Percentiles rank a stretch among this genome's conserved stretches.
Conservation (phyloP, 2,113 vertebrate genomes). For the Bubo scandiacus region DNA sequence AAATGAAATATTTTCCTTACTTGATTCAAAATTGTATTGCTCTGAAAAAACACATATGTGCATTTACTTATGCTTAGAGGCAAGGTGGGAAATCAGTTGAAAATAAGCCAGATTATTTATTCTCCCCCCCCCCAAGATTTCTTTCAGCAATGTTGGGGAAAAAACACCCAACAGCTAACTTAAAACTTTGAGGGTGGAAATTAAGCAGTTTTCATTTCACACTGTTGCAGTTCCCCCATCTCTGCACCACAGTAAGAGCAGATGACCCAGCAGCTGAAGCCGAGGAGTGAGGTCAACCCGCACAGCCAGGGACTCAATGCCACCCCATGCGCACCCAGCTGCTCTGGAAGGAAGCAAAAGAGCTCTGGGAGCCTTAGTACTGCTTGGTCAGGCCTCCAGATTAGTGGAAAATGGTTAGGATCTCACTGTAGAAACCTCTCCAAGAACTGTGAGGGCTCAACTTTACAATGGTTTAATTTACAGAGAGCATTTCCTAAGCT, state of each 20-base stretch:
- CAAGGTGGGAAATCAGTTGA: neutral
- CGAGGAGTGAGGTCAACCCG: neutral
- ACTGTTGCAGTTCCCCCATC: neutral
- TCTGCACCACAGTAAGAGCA: neutral
- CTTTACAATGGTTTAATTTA: neutral
- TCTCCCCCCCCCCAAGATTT: neutral
- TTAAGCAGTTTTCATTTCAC: neutral
- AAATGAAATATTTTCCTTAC: neutral
- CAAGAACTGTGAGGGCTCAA: neutral
- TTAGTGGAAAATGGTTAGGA: neutral
- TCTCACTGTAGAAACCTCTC: neutral
- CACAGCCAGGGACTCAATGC: accelerated
- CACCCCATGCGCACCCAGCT: accelerated
- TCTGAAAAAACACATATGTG: neutral
- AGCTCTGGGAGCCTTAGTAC: neutral
- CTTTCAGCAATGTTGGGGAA: neutral
- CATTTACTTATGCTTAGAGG: neutral
- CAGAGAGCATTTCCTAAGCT: neutral
- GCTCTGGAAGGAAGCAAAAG: neutral
- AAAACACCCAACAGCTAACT: neutral
- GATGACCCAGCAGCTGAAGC: neutral
- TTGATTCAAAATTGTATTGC: neutral
- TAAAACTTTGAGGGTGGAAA: neutral
- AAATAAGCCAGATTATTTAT: neutral
- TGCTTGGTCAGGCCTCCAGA: neutral